Base-by-base conservation (phyloP, 1,140 invertebrate species). In the Pygmarrhopalites habei region DNA sequence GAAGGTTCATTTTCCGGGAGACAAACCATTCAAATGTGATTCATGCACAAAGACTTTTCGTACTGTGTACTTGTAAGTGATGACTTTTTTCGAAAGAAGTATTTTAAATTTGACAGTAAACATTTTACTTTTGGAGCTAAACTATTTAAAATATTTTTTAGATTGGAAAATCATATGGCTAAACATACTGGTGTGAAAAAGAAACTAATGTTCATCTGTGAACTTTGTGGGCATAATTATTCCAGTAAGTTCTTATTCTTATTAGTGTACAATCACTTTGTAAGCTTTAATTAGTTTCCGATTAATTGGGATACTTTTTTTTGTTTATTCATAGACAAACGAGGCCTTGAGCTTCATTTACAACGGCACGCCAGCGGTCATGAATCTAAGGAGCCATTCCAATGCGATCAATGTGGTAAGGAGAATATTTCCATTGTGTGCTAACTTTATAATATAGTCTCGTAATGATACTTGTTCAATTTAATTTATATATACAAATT, bases 201-300 rank as follows among this genome's bases (percentile, higher is more conserved):
- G n/a, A n/a, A n/a, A n/a, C n/a, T n/a, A n/a, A n/a, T n/a, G 19
- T 49, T 49, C 19, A 49, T 49, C 23, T 49, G 46, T 49, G 46
- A 49, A 49, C 12, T 49, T 49, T 49, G 46, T 23, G 46, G 46
- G 12, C 46, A 49, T 10, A 7, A 23, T 49, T 49, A 49, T 7
- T 49, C 46, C 7, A 7, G 23, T 5, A 49, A 49, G 19, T 7
- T 12, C 7, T 49, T 49, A 7, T n/a, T n/a, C n/a, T n/a, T n/a
- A n/a, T n/a, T n/a, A n/a, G n/a, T n/a, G n/a, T n/a, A n/a, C n/a
- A n/a, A n/a, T n/a, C n/a, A n/a, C n/a, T n/a, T n/a, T n/a, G n/a
- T n/a, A n/a, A n/a, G n/a, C n/a, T n/a, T n/a, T n/a, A n/a, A n/a
- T n/a, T n/a, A n/a, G n/a, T n/a, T n/a, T n/a, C n/a, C n/a, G n/a